phyloP scores from a whole-genome alignment of 2,888 invertebrate genomes.

The Drosophila niveifrons region DNA sequence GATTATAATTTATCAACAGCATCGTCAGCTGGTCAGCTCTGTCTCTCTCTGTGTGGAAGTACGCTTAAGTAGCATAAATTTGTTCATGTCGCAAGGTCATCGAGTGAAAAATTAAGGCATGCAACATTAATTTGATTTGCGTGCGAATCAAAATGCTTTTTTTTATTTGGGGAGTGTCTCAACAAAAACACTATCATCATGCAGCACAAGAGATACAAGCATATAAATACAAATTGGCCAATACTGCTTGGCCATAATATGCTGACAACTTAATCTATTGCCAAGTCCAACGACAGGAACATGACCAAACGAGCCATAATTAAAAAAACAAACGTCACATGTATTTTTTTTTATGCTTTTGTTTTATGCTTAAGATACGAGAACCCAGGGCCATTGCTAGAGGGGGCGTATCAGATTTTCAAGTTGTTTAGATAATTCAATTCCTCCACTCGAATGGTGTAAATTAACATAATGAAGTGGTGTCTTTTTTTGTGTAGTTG shows the following conservation, averaged over 20 bases:
- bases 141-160: conserved; percentile 66
- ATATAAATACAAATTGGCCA: conserved; percentile 61
- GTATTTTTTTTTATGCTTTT: conserved; percentile 46
- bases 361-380: conserved; percentile 29
- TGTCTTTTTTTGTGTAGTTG: background rate
- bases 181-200: background rate
- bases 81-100: conserved; percentile 75
- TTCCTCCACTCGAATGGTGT: background rate
- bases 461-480: background rate
- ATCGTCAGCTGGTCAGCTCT: conserved; percentile 31
- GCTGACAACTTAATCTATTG: conserved; percentile 76
- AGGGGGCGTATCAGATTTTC: conserved; percentile 15
- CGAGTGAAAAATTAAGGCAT: conserved; percentile 70
- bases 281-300: conserved; percentile 65
- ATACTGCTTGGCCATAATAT: conserved; percentile 58
- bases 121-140: conserved; percentile 81
- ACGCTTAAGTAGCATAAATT: conserved; percentile 61
- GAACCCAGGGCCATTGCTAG: conserved; percentile 35
- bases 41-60: conserved; percentile 14
- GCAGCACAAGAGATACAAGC: conserved; percentile 18
- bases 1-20: conserved; percentile 73
- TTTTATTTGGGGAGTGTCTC: conserved; percentile 46
- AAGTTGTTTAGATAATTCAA: conserved; percentile 14
- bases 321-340: conserved; percentile 74
- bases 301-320: conserved; percentile 68